Evolutionary conservation across 2,888 invertebrate species (phyloP), one percentile per base, ranked within the genome.

Genomic region (Microchrysa polita): DNA sequence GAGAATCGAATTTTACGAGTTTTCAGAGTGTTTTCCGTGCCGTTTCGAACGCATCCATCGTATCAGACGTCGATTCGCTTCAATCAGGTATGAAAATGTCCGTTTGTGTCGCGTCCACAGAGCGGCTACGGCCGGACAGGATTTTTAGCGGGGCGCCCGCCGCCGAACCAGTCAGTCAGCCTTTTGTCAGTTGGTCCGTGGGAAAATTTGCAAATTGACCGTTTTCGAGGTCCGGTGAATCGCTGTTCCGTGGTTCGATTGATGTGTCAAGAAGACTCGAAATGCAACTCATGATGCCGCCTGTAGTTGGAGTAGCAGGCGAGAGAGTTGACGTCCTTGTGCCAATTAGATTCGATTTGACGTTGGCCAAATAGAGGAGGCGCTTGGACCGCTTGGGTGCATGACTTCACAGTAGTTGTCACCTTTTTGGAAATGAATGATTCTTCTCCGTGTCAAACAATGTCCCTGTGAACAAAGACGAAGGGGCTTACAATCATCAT

Each of bases 241-340:
- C 27, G 61, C 40, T 61, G 10, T 1, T 2, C 2, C 5, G 12
- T 40, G 23, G 18, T n/a, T 12, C 12, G 23, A 23, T 59, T 23
- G 22, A 27, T 20, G 59, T 2, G 55, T 55, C 55, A 55, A 14
- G 53, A 5, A 55, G 16, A 55, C 5, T 20, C 16, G 18, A 60
- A 34, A 27, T 14, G 20, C 60, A 14, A 34, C 23, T 60, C 34
- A 34, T n/a, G n/a, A n/a, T 23, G 20, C 60, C 27, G 27, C 27
- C n/a, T n/a, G n/a, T n/a, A n/a, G n/a, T n/a, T n/a, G n/a, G 59
- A 23, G 9, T 59, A 10, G 34, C 2, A 60, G 23, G 20, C 65
- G 22, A 48, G 12, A 12, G n/a, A 65, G 34, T 48, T 44, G 65
- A 10, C 65, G 65, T 65, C 65, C 65, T 65, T 65, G 65, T 44